These are phyloP conservation scores for Ctenopoma kingsleyae DNA, from an alignment of 2,797 vertebrate genomes.

Conservation along the genomic window DNA sequence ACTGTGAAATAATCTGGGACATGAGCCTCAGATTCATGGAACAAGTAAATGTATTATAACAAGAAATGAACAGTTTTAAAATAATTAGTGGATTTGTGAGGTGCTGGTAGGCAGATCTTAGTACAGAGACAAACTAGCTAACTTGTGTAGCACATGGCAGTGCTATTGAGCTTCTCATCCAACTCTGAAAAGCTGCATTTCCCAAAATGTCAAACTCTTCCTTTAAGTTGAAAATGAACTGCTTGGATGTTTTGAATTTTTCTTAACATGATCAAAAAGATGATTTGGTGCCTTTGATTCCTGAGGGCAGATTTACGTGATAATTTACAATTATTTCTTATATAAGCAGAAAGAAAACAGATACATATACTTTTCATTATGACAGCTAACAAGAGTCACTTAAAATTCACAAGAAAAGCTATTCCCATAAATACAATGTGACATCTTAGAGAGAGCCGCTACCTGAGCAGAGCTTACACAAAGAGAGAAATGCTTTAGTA, in stretches of 20 bases:
- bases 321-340: slow-evolving; percentile 41
- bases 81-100: neutral
- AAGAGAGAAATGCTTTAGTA: slow-evolving; percentile 69
- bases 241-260: neutral
- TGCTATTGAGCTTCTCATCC: neutral
- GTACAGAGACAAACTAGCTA: neutral
- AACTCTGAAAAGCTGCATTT: neutral
- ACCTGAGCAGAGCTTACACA: slow-evolving; percentile 81
- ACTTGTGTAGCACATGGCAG: neutral
- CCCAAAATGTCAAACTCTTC: neutral
- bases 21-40: neutral
- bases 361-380: slow-evolving; percentile 36
- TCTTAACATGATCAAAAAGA: slow-evolving; percentile 34
- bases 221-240: slow-evolving; percentile 15
- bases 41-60: neutral
- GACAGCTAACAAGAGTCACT: slow-evolving; percentile 57
- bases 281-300: slow-evolving; percentile 66
- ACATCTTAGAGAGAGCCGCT: slow-evolving; percentile 81
- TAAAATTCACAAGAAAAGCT: slow-evolving; percentile 61
- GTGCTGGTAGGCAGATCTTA: neutral
- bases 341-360: slow-evolving; percentile 26
- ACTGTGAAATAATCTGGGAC: neutral
- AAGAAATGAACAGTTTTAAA: too few species aligned
- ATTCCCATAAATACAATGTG: slow-evolving; percentile 64
- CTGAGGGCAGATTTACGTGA: slow-evolving; percentile 73